Evolutionary conservation across 2,113 vertebrate species (phyloP).

Genomic region (Melozone crissalis): DNA sequence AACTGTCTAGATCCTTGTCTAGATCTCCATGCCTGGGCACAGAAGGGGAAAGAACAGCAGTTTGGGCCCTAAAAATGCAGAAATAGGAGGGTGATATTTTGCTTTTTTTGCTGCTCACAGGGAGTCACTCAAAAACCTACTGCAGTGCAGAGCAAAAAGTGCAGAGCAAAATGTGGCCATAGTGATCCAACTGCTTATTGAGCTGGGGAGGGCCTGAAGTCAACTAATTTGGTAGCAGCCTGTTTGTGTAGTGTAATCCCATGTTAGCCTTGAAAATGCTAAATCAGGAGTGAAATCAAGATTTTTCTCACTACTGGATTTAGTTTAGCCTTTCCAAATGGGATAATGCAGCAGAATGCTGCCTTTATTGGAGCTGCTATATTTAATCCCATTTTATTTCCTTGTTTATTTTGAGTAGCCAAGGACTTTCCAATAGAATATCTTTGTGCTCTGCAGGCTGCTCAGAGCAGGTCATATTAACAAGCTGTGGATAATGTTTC

Average conservation of each 20-base stretch:
- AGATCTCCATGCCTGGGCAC: fast-evolving
- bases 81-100: background rate
- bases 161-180: background rate
- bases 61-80: background rate
- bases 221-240: background rate
- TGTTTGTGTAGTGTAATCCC: background rate
- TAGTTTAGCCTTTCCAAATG: background rate
- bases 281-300: slow-evolving; percentile 26
- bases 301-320: background rate
- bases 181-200: fast-evolving
- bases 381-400: background rate
- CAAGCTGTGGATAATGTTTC: background rate
- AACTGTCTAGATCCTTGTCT: background rate
- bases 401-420: background rate
- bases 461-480: background rate
- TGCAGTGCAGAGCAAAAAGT: background rate
- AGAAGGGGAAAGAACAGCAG: background rate
- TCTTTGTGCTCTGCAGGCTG: background rate
- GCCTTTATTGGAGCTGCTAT: background rate
- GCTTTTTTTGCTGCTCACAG: background rate
- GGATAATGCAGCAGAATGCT: background rate
- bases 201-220: background rate
- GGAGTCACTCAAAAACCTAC: background rate
- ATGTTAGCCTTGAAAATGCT: background rate
- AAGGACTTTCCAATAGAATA: background rate